Percentiles rank a stretch among this genome's conserved stretches.
These are phyloP conservation scores for Apotomis turbidana DNA, from an alignment of 2,888 invertebrate species.

Conservation along the genomic window DNA sequence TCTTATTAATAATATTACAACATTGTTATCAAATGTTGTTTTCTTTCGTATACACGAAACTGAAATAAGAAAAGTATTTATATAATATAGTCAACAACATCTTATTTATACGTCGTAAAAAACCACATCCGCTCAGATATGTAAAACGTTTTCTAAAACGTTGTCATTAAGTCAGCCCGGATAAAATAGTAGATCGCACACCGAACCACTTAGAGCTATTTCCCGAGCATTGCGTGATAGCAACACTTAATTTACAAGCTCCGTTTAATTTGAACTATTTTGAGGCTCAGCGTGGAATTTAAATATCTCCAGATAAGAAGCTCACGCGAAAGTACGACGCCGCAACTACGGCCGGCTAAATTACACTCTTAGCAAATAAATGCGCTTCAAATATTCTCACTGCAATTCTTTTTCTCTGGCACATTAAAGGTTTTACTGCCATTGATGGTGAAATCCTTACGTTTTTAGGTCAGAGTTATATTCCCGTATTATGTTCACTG, in stretches of 20 bases:
- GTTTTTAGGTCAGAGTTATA: slow-evolving; percentile 15
- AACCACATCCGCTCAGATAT: slow-evolving; percentile 10
- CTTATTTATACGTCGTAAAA: slow-evolving; percentile 1
- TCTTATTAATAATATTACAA: too few relatives aligned
- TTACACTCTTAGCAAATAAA: slow-evolving; percentile 72
- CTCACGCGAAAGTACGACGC: slow-evolving; percentile 73
- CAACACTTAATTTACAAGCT: slow-evolving; percentile 82
- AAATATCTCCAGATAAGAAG: slow-evolving; percentile 80
- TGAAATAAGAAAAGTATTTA: background rate
- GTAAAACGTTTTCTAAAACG: slow-evolving; percentile 48
- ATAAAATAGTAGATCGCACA: slow-evolving; percentile 70
- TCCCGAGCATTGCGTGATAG: slow-evolving; percentile 80
- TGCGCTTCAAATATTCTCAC: slow-evolving; percentile 55
- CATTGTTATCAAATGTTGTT: too few relatives aligned
- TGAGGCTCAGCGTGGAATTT: slow-evolving; percentile 73
- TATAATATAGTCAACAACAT: background rate
- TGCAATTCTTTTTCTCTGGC: slow-evolving; percentile 41
- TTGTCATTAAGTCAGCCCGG: slow-evolving; percentile 61
- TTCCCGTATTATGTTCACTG: slow-evolving; percentile 1
- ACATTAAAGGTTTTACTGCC: slow-evolving; percentile 36
- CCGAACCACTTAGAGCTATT: slow-evolving; percentile 79
- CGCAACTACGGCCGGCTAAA: slow-evolving; percentile 63
- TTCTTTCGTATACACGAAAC: background rate
- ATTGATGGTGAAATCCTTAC: slow-evolving; percentile 25
- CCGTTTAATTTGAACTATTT: slow-evolving; percentile 78